Conservation (phyloP, 2,888 invertebrate genomes). For the Blastobasis lacticolella region DNA sequence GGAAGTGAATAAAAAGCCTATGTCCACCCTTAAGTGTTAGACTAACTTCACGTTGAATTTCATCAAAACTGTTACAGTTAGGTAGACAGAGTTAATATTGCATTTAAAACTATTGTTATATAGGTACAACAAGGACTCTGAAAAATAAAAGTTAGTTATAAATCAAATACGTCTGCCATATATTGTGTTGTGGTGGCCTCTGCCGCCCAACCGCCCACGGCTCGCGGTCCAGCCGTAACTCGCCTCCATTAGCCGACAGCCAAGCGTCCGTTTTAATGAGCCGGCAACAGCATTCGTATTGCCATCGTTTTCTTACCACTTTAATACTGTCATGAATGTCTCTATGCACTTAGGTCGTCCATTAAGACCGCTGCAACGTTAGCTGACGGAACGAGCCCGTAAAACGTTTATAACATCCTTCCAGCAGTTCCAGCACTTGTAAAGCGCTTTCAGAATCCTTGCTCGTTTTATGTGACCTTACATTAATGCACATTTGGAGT, state of each 20-base stretch:
- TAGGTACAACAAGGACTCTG: too few relatives aligned
- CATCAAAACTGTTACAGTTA: too few relatives aligned
- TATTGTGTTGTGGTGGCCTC: too few relatives aligned
- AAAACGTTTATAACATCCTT: conserved; percentile 74
- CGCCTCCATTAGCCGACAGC: conserved; percentile 12
- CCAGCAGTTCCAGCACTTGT: conserved; percentile 72
- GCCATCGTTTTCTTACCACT: conserved; percentile 40
- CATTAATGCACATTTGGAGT: conserved; percentile 44
- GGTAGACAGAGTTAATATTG: too few relatives aligned
- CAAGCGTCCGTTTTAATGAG: conserved; percentile 36
- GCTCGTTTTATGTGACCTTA: conserved; percentile 56
- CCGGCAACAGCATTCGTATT: conserved; percentile 36
- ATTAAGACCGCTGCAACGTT: conserved; percentile 67
- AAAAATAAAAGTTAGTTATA: too few relatives aligned
- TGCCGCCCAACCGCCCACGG: not conserved
- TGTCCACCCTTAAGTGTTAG: too few relatives aligned
- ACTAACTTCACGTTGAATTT: too few relatives aligned
- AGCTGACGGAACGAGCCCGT: conserved; percentile 68
- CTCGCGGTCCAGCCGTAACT: not conserved
- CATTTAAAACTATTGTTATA: too few relatives aligned
- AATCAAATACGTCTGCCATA: too few relatives aligned
- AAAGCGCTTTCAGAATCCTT: conserved; percentile 65
- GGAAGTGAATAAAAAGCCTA: too few relatives aligned
- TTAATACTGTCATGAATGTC: conserved; percentile 66
- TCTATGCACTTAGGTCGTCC: conserved; percentile 71